These are phyloP conservation scores for Megaceryle alcyon DNA, from an alignment of 2,797 vertebrate species.

Conservation along the genomic window DNA sequence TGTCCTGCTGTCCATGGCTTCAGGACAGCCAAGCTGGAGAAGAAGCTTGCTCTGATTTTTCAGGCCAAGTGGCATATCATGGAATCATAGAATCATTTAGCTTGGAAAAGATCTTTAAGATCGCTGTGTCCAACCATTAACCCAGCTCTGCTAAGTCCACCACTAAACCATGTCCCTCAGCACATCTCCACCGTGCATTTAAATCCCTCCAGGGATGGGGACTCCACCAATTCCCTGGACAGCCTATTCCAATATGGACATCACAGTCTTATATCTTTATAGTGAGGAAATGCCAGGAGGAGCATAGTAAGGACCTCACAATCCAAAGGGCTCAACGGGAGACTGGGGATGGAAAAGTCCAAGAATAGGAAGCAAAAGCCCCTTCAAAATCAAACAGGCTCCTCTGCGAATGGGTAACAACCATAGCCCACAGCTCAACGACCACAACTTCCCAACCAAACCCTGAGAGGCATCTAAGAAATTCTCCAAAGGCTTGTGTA, in stretches of 20 bases:
- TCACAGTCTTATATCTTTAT: rapidly evolving
- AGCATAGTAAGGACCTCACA: rapidly evolving
- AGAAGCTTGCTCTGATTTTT: not conserved
- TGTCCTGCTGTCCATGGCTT: rapidly evolving
- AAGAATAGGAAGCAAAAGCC: not conserved
- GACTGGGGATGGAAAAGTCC: not conserved
- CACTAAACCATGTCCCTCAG: no score
- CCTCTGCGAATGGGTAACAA: not conserved
- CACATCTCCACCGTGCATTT: no score
- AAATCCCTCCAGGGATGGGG: not conserved
- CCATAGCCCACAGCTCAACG: not conserved
- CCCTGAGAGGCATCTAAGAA: rapidly evolving
- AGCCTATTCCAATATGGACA: not conserved
- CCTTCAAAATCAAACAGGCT: not conserved
- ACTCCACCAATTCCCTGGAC: not conserved
- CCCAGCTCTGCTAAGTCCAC: no score
- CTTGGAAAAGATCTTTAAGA: no score
- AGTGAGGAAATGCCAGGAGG: not conserved
- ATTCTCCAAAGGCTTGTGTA: not conserved
- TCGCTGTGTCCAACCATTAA: no score
- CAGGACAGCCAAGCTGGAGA: not conserved
- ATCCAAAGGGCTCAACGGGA: not conserved
- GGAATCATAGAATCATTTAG: not conserved
- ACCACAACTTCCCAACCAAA: rapidly evolving
- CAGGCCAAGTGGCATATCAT: not conserved